Conservation (phyloP, 2,113 vertebrate genomes). For the Rhagologus leucostigma region DNA sequence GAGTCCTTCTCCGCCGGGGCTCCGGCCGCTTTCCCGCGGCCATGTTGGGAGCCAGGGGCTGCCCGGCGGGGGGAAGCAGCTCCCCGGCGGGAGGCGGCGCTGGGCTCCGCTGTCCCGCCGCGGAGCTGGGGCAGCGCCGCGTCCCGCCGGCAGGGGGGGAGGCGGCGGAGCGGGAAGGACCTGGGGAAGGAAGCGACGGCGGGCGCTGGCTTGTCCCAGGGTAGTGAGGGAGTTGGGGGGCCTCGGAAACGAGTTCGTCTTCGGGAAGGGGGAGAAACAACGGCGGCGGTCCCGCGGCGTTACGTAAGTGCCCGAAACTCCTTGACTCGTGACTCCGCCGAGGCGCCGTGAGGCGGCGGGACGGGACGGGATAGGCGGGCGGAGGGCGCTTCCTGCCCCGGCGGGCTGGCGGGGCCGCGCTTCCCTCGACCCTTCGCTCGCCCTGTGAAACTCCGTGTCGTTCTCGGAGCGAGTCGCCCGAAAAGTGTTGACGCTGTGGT, state of each 20-base stretch:
- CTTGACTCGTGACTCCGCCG: neutral
- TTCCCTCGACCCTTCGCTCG: neutral
- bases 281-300: neutral
- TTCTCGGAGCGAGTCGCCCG: neutral
- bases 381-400: neutral
- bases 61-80: neutral
- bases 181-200: neutral
- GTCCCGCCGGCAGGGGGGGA: neutral
- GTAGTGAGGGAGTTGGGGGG: neutral
- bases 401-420: neutral
- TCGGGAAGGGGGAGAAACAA: neutral
- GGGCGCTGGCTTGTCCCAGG: neutral
- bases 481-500: neutral
- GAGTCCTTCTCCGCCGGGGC: neutral
- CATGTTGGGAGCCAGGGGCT: conserved; percentile 30
- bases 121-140: neutral
- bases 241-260: neutral
- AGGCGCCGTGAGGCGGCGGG: neutral
- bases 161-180: neutral
- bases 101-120: neutral
- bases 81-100: neutral
- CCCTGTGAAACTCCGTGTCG: neutral
- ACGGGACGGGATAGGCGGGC: neutral
- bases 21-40: conserved; percentile 2
- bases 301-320: conserved; percentile 4